phyloP scores from a whole-genome alignment of 2,113 vertebrate species.

The Nothoprocta pentlandii region DNA sequence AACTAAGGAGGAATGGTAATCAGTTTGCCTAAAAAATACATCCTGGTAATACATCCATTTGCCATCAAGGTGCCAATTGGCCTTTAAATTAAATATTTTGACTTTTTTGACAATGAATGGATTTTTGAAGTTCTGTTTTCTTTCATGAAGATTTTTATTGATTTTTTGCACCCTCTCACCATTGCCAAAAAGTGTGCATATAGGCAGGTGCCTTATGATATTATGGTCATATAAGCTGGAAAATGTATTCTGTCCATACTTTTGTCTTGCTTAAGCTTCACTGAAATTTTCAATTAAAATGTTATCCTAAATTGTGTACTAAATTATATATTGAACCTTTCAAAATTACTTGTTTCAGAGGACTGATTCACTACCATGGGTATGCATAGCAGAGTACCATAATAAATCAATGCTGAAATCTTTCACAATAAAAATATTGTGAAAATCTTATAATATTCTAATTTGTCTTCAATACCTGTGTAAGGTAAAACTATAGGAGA shows the following conservation, averaged over 20 bases:
- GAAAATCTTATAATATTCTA: neutral
- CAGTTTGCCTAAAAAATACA: conserved; percentile 23
- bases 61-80: conserved; percentile 31
- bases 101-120: neutral
- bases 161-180: neutral
- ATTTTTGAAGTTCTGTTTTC: neutral
- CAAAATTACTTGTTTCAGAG: neutral
- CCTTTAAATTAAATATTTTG: conserved; percentile 25
- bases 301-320: neutral
- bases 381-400: neutral
- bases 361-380: neutral
- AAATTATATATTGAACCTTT: neutral
- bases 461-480: neutral
- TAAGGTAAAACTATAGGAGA: neutral
- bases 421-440: neutral
- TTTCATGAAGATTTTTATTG: neutral
- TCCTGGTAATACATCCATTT: conserved; percentile 6
- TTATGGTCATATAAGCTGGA: neutral
- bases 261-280: neutral
- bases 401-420: neutral
- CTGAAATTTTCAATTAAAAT: neutral
- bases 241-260: neutral
- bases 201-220: neutral
- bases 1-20: conserved; percentile 39
- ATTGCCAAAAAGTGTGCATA: neutral